Evolutionary conservation across 2,113 vertebrate species (phyloP).

Genomic region (Spilogale gracilis): DNA sequence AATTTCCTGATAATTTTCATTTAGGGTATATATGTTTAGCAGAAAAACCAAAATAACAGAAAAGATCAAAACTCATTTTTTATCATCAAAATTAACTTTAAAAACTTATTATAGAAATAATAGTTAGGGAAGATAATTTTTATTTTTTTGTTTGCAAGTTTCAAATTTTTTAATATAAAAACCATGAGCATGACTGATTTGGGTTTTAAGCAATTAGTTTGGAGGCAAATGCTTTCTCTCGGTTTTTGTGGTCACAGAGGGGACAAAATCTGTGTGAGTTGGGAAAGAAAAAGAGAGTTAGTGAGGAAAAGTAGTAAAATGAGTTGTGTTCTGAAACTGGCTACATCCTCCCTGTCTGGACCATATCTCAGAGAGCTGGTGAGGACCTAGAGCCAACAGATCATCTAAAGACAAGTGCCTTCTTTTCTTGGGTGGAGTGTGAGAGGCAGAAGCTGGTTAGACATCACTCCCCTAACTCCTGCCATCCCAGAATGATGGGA

Average conservation of each 20-base stretch:
- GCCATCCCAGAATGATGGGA: too few relatives aligned
- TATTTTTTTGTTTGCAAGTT: background rate
- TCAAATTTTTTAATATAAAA: background rate
- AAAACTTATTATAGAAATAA: background rate
- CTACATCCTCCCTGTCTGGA: accelerated
- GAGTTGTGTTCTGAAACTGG: background rate
- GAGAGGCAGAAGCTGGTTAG: background rate
- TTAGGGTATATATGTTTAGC: background rate
- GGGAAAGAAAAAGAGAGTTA: background rate
- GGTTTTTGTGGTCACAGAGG: background rate
- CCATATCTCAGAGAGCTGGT: background rate
- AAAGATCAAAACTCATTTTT: background rate
- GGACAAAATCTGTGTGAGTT: background rate
- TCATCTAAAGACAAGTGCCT: too few relatives aligned
- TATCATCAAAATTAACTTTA: background rate
- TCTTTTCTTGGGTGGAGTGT: background rate
- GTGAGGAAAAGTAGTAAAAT: background rate
- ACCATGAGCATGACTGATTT: background rate
- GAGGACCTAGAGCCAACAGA: background rate
- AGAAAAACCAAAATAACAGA: background rate
- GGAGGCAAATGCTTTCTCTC: background rate
- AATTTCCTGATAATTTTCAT: background rate
- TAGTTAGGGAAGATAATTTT: background rate
- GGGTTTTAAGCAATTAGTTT: background rate
- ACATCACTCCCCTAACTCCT: background rate